Evolutionary conservation across 2,113 vertebrate genomes (phyloP), one percentile per base, ranked within the genome.

Genomic region (Clarias batrachus): DNA sequence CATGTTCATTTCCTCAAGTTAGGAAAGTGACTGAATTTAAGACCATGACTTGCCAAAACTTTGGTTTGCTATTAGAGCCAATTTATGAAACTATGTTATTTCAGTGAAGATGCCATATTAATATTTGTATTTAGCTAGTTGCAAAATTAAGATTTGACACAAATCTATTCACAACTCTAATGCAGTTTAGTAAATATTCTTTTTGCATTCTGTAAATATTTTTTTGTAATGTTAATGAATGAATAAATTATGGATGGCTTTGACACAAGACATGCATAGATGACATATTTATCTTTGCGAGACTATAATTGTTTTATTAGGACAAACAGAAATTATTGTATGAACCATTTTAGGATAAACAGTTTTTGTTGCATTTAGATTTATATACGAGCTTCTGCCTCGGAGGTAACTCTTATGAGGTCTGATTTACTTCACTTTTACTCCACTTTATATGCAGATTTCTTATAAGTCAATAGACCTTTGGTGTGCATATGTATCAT

Each of bases 201-300:
- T 95, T 93, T 91, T 92, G 92, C 88, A 92, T 90, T 89, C 85
- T 95, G 94, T 95, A 93, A 86, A 92, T 91, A 89, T 48, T 93
- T 94, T 94, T 95, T 95, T 92, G 92, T 95, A 95, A 93, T 91
- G 87, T 85, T 91, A 59, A 92, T 88, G 87, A 93, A 84, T 90
- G 68, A 95, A 95, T 95, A 95, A 95, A 96, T 93, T 87, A 76
- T 92, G 86, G 83, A 87, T 83, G 66, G 84, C 83, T 90, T 88
- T 89, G 87, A 83, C 84, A 89, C 48, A 90, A 86, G 48, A 89
- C 87, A 88, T 90, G 90, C 87, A 90, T 88, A 88, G 90, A 81
- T 81, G 30, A 3, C n/a, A 63, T 77, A 30, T 89, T n/a, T 84
- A 66, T 70, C 62, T 70, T 82, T 23, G 19, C 33, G 13, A 48